These are phyloP conservation scores for Belgica antarctica DNA, from an alignment of 2,888 invertebrate genomes.

Conservation along the genomic window DNA sequence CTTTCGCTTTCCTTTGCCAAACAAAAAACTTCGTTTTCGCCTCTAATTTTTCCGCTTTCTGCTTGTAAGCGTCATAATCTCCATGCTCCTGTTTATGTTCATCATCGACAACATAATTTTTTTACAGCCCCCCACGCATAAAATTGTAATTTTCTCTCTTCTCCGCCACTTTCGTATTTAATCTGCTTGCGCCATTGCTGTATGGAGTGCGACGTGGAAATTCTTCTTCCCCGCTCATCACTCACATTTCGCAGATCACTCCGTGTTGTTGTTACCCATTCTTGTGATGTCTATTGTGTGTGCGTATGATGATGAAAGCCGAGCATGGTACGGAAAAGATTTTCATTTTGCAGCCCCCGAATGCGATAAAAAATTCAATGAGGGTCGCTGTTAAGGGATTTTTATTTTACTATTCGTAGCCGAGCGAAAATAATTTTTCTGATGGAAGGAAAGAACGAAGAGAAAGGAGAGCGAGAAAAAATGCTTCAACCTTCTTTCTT, in stretches of 20 bases:
- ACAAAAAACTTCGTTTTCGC: not conserved
- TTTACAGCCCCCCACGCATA: conserved; percentile 16
- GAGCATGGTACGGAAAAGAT: not conserved
- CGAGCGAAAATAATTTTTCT: conserved; percentile 37
- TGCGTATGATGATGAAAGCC: not conserved
- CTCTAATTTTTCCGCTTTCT: not conserved
- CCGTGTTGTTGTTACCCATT: not conserved
- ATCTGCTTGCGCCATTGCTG: conserved; percentile 18
- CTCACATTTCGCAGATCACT: not conserved
- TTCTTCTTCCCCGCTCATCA: not conserved
- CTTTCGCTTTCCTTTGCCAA: conserved; percentile 13
- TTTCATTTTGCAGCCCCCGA: not conserved
- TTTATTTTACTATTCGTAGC: conserved; percentile 11
- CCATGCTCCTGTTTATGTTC: conserved; percentile 1
- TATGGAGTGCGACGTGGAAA: not conserved
- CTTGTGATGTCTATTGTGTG: conserved; percentile 8
- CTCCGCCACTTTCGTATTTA: conserved; percentile 32
- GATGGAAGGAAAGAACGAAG: not conserved
- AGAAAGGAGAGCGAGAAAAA: not conserved
- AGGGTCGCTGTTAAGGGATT: conserved; percentile 41
- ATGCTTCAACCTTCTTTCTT: conserved; percentile 38
- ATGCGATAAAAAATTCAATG: conserved; percentile 40
- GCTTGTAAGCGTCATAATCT: conserved; percentile 10
- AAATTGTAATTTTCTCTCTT: conserved; percentile 40
- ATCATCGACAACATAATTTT: conserved; percentile 33